Evolutionary conservation across 2,797 vertebrate species (phyloP).

Genomic region (Cyprinella venusta): DNA sequence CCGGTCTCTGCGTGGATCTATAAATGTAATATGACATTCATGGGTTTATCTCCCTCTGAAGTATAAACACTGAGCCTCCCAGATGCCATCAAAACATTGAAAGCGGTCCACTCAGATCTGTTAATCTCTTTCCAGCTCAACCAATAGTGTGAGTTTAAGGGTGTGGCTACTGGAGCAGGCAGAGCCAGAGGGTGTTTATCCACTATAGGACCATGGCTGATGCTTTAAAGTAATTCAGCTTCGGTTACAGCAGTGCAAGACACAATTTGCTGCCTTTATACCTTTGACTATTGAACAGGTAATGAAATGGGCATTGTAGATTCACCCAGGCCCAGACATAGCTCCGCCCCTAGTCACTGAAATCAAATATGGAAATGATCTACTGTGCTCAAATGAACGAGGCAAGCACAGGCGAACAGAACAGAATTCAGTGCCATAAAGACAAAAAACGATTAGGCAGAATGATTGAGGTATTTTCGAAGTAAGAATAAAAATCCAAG

Average conservation of each 20-base stretch:
- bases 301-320: too few species aligned
- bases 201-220: background rate
- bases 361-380: background rate
- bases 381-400: background rate
- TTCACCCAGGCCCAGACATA: too few species aligned
- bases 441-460: background rate
- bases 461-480: background rate
- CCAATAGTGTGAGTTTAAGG: background rate
- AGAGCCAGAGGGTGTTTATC: background rate
- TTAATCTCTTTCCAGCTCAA: background rate
- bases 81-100: background rate
- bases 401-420: background rate
- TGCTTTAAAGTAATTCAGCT: background rate
- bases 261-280: background rate
- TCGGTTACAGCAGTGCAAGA: background rate
- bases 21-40: background rate
- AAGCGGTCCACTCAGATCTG: background rate
- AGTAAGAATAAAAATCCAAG: constrained; percentile 20
- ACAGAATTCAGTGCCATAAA: background rate
- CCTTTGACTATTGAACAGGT: too few species aligned
- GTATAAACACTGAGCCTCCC: background rate
- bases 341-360: background rate
- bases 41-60: background rate
- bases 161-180: background rate
- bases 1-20: background rate